These are phyloP conservation scores for Drosophila nigrodunni DNA, from an alignment of 1,140 invertebrate species.

Conservation along the genomic window DNA sequence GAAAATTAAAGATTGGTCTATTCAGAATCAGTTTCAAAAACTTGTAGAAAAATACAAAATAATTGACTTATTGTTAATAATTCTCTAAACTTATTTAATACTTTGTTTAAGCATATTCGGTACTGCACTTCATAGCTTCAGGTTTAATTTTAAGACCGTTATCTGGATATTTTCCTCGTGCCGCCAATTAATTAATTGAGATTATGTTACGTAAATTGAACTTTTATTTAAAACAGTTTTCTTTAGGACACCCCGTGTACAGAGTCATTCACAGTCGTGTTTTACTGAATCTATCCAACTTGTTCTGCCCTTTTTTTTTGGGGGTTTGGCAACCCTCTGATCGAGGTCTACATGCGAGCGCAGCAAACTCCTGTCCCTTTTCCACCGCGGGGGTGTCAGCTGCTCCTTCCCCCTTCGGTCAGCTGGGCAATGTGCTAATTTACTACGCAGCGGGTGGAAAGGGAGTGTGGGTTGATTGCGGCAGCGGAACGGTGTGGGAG, in stretches of 20 bases:
- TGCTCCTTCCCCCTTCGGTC: slow-evolving; percentile 20
- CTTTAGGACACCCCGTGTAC: background rate
- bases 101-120: too few species aligned
- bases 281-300: background rate
- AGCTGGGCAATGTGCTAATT: slow-evolving; percentile 49
- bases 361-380: background rate
- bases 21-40: too few species aligned
- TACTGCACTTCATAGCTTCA: too few species aligned
- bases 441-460: slow-evolving; percentile 18
- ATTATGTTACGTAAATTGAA: too few species aligned
- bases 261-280: background rate
- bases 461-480: background rate
- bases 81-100: too few species aligned
- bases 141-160: too few species aligned
- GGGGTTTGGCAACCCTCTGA: slow-evolving; percentile 28
- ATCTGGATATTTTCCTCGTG: too few species aligned
- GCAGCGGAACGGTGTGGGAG: background rate
- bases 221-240: background rate
- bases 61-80: too few species aligned
- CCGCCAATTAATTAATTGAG: too few species aligned
- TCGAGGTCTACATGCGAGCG: slow-evolving; percentile 1
- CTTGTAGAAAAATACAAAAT: too few species aligned
- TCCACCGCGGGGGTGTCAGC: slow-evolving; percentile 26
- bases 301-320: background rate
- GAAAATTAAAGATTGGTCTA: too few species aligned